These are phyloP conservation scores for Engraulis encrasicolus DNA, from an alignment of 2,113 vertebrate genomes.

Conservation along the genomic window DNA sequence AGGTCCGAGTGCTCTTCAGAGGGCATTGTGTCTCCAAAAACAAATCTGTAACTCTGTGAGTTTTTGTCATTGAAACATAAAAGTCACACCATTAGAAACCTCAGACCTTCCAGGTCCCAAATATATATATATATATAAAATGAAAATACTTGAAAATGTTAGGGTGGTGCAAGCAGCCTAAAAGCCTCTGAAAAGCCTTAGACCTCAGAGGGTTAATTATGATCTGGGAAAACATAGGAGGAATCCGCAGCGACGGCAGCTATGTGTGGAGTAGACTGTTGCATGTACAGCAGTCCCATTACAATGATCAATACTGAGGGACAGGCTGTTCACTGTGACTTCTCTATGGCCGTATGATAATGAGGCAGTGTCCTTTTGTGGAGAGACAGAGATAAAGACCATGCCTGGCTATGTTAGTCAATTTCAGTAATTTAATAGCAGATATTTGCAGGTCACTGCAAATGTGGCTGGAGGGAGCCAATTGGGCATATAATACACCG, in stretches of 20 bases:
- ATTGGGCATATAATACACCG: not conserved
- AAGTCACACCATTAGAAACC: no score
- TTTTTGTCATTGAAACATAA: no score
- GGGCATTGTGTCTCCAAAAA: no score
- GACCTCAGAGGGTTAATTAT: no score
- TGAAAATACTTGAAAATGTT: no score
- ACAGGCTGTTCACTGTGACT: not conserved
- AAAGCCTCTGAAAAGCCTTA: no score
- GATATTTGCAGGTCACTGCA: conserved; percentile 5
- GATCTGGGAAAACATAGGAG: not conserved
- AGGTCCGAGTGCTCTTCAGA: no score
- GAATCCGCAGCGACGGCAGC: not conserved
- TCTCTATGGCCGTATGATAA: not conserved
- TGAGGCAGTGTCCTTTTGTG: not conserved
- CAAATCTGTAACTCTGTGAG: no score
- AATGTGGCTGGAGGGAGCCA: not conserved
- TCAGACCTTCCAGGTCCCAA: no score
- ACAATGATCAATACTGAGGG: not conserved
- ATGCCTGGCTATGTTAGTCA: not conserved
- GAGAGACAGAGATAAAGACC: not conserved
- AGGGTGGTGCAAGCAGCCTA: no score
- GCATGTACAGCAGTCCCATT: not conserved
- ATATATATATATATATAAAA: no score
- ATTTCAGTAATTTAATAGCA: conserved; percentile 16
- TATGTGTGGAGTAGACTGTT: not conserved